Conservation (phyloP, 2,797 vertebrate species). For the Hemibagrus guttatus region DNA sequence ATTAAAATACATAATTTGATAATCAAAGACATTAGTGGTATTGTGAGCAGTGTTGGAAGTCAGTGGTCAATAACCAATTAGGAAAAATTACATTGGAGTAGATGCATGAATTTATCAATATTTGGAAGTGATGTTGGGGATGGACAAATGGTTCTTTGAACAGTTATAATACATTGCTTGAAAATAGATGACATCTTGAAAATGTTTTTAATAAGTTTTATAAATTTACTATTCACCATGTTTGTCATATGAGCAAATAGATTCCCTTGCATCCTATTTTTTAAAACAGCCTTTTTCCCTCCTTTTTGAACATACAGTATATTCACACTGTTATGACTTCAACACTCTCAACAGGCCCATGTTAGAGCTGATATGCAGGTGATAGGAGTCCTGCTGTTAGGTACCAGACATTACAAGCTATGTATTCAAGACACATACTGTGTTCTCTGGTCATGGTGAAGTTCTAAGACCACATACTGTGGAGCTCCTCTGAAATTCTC, state of each 20-base stretch:
- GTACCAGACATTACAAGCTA: constrained; percentile 9
- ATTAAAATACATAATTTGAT: constrained; percentile 42
- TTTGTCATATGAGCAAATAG: background rate
- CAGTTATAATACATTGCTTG: constrained; percentile 5
- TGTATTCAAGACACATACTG: constrained; percentile 11
- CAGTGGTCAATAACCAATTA: constrained; percentile 44
- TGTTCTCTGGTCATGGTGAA: constrained; percentile 43
- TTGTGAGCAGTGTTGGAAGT: constrained; percentile 30
- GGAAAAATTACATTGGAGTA: constrained; percentile 29
- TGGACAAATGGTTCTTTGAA: constrained; percentile 18
- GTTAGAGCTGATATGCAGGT: constrained; percentile 20
- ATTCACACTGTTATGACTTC: background rate
- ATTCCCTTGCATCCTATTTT: background rate
- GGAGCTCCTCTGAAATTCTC: constrained; percentile 41
- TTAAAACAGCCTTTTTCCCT: background rate
- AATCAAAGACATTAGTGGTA: constrained; percentile 34
- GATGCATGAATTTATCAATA: constrained; percentile 33
- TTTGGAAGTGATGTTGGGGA: constrained; percentile 16
- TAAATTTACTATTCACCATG: background rate
- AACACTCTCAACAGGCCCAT: background rate
- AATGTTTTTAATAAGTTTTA: constrained; percentile 9
- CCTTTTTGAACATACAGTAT: background rate
- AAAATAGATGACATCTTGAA: background rate
- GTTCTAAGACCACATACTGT: constrained; percentile 54
- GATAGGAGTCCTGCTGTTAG: constrained; percentile 21